phyloP scores from a whole-genome alignment of 1,140 invertebrate species.

The Drosophila eugracilis region DNA sequence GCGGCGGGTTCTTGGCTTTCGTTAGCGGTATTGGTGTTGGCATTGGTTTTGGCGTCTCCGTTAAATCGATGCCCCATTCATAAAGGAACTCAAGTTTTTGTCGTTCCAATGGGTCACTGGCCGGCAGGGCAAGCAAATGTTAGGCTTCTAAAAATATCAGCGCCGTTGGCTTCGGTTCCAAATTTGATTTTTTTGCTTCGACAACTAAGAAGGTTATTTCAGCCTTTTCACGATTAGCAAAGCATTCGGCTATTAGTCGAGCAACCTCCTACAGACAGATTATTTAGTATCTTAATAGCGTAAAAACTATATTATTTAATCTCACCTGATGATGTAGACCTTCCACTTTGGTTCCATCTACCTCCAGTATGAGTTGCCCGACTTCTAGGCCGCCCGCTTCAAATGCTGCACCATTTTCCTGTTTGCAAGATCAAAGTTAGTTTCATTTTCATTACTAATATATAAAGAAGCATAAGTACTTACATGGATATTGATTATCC shows the following conservation, averaged over 20 bases:
- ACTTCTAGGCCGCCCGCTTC: slow-evolving; percentile 96
- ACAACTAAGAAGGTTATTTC: slow-evolving; percentile 96
- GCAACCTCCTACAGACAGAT: slow-evolving; percentile 90
- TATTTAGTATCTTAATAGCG: background rate
- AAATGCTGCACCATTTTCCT: slow-evolving; percentile 97
- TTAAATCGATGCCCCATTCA: slow-evolving; percentile 87
- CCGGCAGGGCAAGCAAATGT: slow-evolving; percentile 92
- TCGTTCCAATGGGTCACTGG: slow-evolving; percentile 88
- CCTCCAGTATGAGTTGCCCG: slow-evolving; percentile 96
- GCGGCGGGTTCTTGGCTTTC: slow-evolving; percentile 84
- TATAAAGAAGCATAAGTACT: no score
- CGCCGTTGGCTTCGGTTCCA: slow-evolving; percentile 94
- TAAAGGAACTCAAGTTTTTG: slow-evolving; percentile 86
- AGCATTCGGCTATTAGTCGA: slow-evolving; percentile 94
- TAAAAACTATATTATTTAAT: background rate
- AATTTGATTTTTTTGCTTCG: slow-evolving; percentile 94
- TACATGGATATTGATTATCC: slow-evolving; percentile 98
- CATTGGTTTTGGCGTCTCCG: slow-evolving; percentile 85
- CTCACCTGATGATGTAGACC: slow-evolving; percentile 88
- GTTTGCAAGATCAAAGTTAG: slow-evolving; percentile 31
- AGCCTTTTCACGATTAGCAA: slow-evolving; percentile 92
- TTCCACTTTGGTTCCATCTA: slow-evolving; percentile 95
- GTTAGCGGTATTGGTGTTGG: slow-evolving; percentile 85
- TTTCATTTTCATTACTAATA: no score
- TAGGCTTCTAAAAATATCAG: slow-evolving; percentile 95